Conservation (phyloP, 2,888 invertebrate species). For the Dexiosoma caninum region DNA sequence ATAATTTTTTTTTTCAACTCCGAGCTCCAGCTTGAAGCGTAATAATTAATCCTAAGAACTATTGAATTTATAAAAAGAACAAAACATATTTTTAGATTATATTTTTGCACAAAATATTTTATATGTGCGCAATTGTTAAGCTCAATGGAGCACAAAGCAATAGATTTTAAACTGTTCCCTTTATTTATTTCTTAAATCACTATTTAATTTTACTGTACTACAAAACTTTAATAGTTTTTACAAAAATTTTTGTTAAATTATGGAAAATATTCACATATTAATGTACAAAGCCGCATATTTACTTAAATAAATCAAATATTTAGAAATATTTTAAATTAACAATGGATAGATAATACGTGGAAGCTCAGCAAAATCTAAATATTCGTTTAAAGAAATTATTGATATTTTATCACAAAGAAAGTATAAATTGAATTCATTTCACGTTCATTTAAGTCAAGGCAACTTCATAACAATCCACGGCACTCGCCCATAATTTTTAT, state of each 20-base stretch:
- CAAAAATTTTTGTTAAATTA: background rate
- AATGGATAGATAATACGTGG: constrained; percentile 13
- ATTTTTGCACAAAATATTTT: constrained; percentile 19
- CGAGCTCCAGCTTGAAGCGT: no score
- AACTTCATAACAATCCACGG: constrained; percentile 91
- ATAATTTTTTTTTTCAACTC: no score
- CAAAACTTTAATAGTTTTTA: background rate
- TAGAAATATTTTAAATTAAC: constrained; percentile 23
- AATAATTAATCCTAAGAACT: no score
- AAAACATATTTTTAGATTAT: constrained; percentile 1
- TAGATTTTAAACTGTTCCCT: background rate
- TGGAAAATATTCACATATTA: constrained; percentile 1
- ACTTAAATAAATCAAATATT: constrained; percentile 54
- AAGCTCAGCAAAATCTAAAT: background rate
- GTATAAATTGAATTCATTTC: background rate
- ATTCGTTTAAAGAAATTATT: background rate
- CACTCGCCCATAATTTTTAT: constrained; percentile 87
- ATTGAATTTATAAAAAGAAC: background rate
- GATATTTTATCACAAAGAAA: constrained; percentile 23
- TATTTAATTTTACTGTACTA: constrained; percentile 3
- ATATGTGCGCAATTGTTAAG: background rate
- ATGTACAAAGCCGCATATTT: constrained; percentile 59
- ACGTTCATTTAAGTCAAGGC: constrained; percentile 82
- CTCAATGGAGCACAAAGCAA: background rate
- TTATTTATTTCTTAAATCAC: background rate